Percentiles rank a stretch among this genome's conserved stretches.
Evolutionary conservation across 2,113 vertebrate genomes (phyloP).

Genomic region (Rhinolophus sinicus): DNA sequence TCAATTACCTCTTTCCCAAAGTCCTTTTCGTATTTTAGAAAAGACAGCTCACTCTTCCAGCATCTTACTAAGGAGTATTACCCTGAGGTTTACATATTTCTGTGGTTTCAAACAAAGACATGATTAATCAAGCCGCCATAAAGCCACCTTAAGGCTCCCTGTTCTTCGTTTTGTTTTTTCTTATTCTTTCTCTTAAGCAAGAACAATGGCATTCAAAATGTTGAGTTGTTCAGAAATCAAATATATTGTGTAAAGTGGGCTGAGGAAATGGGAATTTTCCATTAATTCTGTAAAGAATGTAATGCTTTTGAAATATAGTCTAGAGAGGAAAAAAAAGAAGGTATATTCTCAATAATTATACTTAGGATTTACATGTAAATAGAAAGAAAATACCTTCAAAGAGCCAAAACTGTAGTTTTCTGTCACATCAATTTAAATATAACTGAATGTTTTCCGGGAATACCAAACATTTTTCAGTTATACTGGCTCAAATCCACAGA

Average conservation of each 20-base stretch:
- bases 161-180: background rate
- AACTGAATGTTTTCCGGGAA: background rate
- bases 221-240: background rate
- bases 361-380: background rate
- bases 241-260: background rate
- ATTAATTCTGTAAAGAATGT: background rate
- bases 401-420: background rate
- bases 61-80: background rate
- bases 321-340: background rate
- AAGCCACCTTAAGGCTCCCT: background rate
- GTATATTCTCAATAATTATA: background rate
- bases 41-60: background rate
- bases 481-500: background rate
- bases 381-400: constrained; percentile 14
- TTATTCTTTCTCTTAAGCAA: background rate
- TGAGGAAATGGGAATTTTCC: background rate
- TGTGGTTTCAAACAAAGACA: constrained; percentile 12
- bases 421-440: constrained; percentile 5
- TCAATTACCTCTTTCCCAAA: background rate
- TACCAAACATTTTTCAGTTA: background rate
- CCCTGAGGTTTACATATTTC: background rate
- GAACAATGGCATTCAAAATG: background rate
- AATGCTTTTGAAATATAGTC: background rate
- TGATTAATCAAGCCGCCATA: background rate
- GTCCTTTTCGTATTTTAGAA: background rate